These are phyloP conservation scores for Drosophila melanica DNA, from an alignment of 1,140 invertebrate genomes.

Conservation along the genomic window DNA sequence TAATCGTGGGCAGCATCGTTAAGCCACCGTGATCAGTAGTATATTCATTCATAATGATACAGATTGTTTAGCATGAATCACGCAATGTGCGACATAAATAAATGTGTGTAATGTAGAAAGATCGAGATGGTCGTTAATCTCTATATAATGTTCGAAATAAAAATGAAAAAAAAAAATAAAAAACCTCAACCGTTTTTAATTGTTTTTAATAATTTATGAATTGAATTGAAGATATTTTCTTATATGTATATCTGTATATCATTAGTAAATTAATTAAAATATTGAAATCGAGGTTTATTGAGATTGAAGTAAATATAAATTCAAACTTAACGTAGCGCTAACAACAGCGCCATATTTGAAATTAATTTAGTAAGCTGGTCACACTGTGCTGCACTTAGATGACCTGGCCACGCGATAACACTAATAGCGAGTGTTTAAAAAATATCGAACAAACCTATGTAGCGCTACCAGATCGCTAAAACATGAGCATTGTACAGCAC, in stretches of 20 bases:
- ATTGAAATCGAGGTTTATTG: too few species aligned
- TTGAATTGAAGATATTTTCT: too few species aligned
- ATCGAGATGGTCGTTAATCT: background rate
- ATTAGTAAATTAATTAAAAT: too few species aligned
- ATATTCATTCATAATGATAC: conserved; percentile 34
- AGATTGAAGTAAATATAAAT: too few species aligned
- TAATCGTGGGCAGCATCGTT: conserved; percentile 10
- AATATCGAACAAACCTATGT: background rate
- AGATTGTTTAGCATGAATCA: conserved; percentile 28
- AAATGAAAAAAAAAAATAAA: too few species aligned
- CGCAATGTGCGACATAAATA: conserved; percentile 4
- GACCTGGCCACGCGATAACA: background rate
- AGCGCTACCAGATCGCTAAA: conserved; percentile 3
- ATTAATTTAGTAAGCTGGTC: background rate
- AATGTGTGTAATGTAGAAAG: background rate
- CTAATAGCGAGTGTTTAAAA: background rate
- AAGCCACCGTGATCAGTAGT: background rate
- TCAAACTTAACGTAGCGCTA: too few species aligned
- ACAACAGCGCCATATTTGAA: too few species aligned
- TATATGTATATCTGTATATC: too few species aligned
- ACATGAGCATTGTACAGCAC: conserved; percentile 24
- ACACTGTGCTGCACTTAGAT: background rate
- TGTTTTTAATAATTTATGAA: too few species aligned
- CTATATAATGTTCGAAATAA: too few species aligned
- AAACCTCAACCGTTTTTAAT: too few species aligned